Conservation (phyloP, 2,797 vertebrate genomes). For the Cryptoprocta ferox region DNA sequence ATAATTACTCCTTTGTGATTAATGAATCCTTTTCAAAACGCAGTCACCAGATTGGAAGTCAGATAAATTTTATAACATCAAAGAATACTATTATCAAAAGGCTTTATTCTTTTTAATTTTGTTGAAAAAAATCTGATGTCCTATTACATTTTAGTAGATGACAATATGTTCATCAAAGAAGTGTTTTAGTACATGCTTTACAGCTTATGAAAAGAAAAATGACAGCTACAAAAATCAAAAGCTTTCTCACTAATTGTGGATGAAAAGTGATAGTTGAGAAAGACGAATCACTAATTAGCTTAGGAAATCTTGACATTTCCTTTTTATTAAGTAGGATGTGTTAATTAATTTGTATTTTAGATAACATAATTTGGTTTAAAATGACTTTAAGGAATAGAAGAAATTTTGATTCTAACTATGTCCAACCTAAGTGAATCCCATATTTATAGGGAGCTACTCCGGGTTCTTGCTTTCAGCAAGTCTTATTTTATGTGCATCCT, state of each 20-base stretch:
- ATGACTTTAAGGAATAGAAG: constrained; percentile 39
- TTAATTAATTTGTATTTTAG: constrained; percentile 79
- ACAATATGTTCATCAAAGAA: constrained; percentile 60
- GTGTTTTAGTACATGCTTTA: constrained; percentile 73
- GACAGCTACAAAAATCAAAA: constrained; percentile 70
- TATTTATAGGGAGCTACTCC: not conserved
- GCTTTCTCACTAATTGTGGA: constrained; percentile 75
- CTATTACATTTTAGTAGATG: constrained; percentile 47
- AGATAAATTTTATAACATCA: constrained; percentile 47
- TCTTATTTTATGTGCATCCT: not conserved
- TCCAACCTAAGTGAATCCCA: not conserved
- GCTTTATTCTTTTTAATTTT: constrained; percentile 49
- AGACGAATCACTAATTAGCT: constrained; percentile 73
- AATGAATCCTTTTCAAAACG: constrained; percentile 51
- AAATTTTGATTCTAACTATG: constrained; percentile 33
- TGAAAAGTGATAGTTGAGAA: constrained; percentile 73
- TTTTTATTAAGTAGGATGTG: constrained; percentile 76
- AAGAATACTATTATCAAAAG: constrained; percentile 62
- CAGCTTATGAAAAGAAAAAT: constrained; percentile 71
- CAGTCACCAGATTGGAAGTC: constrained; percentile 16
- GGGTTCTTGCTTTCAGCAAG: not conserved
- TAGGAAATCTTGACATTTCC: constrained; percentile 78
- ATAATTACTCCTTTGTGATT: constrained; percentile 64
- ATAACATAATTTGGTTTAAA: constrained; percentile 54
- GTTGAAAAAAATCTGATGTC: constrained; percentile 22